Evolutionary conservation across 2,113 vertebrate genomes (phyloP).

Genomic region (Oplegnathus fasciatus): DNA sequence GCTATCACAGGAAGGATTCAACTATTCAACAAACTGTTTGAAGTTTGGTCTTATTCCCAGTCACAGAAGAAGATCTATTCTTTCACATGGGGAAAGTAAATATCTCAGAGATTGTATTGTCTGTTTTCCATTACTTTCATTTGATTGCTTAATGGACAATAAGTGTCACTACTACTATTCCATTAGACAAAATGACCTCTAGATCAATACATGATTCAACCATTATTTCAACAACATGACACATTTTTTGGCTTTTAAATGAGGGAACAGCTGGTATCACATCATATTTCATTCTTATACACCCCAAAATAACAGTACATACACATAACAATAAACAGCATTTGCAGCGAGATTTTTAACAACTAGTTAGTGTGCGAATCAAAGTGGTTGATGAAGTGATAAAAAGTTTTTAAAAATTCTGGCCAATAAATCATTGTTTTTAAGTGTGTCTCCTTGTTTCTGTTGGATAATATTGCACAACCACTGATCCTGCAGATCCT

Average conservation of each 20-base stretch:
- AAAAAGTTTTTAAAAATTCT: background rate
- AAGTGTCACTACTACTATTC: background rate
- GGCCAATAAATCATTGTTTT: background rate
- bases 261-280: background rate
- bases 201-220: background rate
- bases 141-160: background rate
- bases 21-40: too few species aligned
- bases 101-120: too few species aligned
- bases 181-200: background rate
- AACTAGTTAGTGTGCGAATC: background rate
- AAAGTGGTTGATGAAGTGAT: too few species aligned
- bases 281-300: background rate
- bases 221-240: background rate
- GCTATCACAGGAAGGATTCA: too few species aligned
- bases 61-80: too few species aligned
- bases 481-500: background rate
- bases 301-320: background rate
- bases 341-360: background rate
- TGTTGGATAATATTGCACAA: slow-evolving; percentile 14
- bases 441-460: background rate
- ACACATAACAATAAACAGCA: background rate
- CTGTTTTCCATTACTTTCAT: background rate
- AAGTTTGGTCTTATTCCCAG: too few species aligned
- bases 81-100: too few species aligned
- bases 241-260: background rate